Conservation (phyloP, 2,888 invertebrate species). For the Andricus curvator region DNA sequence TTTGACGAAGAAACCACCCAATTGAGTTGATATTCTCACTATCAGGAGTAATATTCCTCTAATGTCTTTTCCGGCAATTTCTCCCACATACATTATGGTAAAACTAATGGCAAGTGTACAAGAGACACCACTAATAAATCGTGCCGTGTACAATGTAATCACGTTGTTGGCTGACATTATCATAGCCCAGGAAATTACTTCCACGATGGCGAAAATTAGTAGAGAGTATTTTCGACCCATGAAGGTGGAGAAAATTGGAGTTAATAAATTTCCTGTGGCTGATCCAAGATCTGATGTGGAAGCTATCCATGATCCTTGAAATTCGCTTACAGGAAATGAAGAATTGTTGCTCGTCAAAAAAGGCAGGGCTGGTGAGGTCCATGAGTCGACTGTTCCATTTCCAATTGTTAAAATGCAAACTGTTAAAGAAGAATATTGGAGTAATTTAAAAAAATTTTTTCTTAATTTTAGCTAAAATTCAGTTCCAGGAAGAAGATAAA, state of each 20-base stretch:
- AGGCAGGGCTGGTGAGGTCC: constrained; percentile 72
- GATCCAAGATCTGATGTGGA: constrained; percentile 69
- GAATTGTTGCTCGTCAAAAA: constrained; percentile 62
- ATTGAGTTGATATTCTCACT: constrained; percentile 78
- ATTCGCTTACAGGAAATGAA: constrained; percentile 63
- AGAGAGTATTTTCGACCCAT: constrained; percentile 70
- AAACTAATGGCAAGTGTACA: constrained; percentile 78
- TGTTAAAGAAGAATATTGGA: constrained; percentile 45
- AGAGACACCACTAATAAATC: constrained; percentile 78
- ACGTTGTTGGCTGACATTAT: constrained; percentile 65
- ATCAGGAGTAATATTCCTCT: constrained; percentile 81
- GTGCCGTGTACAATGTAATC: constrained; percentile 73
- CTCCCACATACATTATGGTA: constrained; percentile 82
- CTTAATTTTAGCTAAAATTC: no score
- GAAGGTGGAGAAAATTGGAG: constrained; percentile 65
- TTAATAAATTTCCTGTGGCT: constrained; percentile 65
- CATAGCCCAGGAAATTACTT: constrained; percentile 68
- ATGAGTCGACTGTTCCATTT: constrained; percentile 69
- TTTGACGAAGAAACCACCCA: constrained; percentile 74
- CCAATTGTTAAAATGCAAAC: constrained; percentile 69
- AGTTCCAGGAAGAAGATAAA: no score
- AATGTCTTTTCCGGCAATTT: constrained; percentile 81
- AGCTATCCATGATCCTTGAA: constrained; percentile 70
- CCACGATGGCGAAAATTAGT: constrained; percentile 65
- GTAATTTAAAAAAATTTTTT: no score